phyloP scores from a whole-genome alignment of 2,113 vertebrate species.

The Sarotherodon lohbergeri region DNA sequence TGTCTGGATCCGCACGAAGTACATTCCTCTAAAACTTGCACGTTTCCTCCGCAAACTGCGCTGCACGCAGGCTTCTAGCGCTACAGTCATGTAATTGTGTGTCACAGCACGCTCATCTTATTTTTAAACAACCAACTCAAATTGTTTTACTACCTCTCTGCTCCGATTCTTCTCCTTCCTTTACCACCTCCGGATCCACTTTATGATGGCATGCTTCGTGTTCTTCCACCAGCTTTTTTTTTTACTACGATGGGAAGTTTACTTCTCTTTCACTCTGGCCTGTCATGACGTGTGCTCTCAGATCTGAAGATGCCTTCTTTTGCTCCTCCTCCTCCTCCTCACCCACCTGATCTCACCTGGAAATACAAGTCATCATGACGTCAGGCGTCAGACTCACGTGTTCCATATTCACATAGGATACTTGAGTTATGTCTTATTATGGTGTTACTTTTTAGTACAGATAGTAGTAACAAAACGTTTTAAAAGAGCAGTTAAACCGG shows the following conservation, averaged over 20 bases:
- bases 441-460: background rate
- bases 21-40: constrained; percentile 23
- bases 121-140: background rate
- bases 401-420: background rate
- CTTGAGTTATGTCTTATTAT: background rate
- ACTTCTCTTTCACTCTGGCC: background rate
- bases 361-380: background rate
- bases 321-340: constrained; percentile 25
- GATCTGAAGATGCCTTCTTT: background rate
- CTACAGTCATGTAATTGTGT: background rate
- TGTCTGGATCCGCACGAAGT: background rate
- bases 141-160: background rate
- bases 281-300: constrained; percentile 23
- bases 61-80: background rate
- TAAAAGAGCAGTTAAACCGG: background rate
- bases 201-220: background rate
- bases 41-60: background rate
- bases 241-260: background rate
- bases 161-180: background rate
- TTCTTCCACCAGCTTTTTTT: background rate
- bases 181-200: background rate
- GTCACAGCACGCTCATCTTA: background rate
- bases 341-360: constrained; percentile 41
- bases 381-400: background rate
- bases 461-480: background rate